phyloP scores from a whole-genome alignment of 2,888 invertebrate species.

The Epicampocera succincta region DNA sequence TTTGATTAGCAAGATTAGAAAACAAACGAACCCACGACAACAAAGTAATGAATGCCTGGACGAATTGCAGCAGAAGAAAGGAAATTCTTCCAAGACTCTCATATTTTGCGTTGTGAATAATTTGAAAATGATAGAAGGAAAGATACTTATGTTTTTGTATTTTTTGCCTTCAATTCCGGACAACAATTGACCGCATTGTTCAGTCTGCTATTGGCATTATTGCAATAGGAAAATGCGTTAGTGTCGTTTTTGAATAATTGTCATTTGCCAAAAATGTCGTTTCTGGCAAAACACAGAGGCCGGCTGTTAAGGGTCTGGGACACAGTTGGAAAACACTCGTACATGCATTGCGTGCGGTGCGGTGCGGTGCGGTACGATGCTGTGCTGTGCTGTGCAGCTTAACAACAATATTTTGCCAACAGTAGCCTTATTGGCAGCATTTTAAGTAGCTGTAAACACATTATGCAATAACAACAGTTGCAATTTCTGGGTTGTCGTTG shows the following conservation, averaged over 20 bases:
- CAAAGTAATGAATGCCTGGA: conserved; percentile 49
- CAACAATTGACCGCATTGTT: conserved; percentile 72
- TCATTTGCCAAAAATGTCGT: conserved; percentile 45
- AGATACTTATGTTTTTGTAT: conserved; percentile 43
- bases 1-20: conserved; percentile 69
- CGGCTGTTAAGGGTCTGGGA: conserved; percentile 44
- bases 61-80: conserved; percentile 42
- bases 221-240: conserved; percentile 73
- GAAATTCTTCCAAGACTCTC: conserved; percentile 29
- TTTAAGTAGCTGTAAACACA: conserved; percentile 73
- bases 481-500: conserved; percentile 58
- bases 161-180: conserved; percentile 35
- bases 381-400: conserved; percentile 26
- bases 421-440: conserved; percentile 68
- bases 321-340: background rate
- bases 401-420: conserved; percentile 48
- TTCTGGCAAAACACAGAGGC: conserved; percentile 35
- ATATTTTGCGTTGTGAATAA: background rate
- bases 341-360: conserved; percentile 57
- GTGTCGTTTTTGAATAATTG: conserved; percentile 53
- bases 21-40: conserved; percentile 41
- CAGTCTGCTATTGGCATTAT: conserved; percentile 70
- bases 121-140: conserved; percentile 30
- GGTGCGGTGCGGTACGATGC: no score
- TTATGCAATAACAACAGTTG: conserved; percentile 72